Conservation (phyloP, 2,888 invertebrate genomes). For the Heliconius cydno region DNA sequence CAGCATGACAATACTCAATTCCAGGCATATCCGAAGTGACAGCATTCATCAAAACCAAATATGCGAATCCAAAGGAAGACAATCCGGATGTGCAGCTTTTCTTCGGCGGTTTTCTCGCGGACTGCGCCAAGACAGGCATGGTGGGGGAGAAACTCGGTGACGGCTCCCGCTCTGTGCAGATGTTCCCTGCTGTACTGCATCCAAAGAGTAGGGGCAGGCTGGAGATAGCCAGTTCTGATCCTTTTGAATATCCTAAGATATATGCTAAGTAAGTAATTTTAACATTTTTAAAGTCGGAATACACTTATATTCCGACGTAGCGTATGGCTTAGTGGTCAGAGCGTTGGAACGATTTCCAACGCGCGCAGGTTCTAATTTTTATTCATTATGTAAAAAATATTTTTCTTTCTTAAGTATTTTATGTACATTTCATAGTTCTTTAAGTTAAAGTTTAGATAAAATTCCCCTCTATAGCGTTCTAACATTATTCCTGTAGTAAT, state of each 20-base stretch:
- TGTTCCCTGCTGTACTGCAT: slow-evolving; percentile 92
- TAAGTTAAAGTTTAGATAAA: too few species aligned
- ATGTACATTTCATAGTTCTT: too few species aligned
- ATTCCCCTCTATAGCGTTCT: too few species aligned
- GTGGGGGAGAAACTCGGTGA: slow-evolving; percentile 90
- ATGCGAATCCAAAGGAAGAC: slow-evolving; percentile 88
- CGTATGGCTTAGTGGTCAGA: too few species aligned
- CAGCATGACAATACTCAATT: slow-evolving; percentile 32
- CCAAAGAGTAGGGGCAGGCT: slow-evolving; percentile 93
- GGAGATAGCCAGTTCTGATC: slow-evolving; percentile 89
- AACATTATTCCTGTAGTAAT: too few species aligned
- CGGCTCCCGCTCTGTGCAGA: slow-evolving; percentile 86
- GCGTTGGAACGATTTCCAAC: too few species aligned
- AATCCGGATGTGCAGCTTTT: slow-evolving; percentile 94
- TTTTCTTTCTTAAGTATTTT: too few species aligned
- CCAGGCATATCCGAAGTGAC: slow-evolving; percentile 92
- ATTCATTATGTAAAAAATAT: too few species aligned
- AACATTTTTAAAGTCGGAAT: not conserved
- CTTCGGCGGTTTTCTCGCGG: slow-evolving; percentile 93
- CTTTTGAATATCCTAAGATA: slow-evolving; percentile 91
- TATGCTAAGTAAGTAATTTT: slow-evolving; percentile 87
- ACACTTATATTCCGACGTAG: not conserved
- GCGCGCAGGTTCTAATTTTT: too few species aligned
- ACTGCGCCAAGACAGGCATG: slow-evolving; percentile 93
- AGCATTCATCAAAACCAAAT: slow-evolving; percentile 91